Base-by-base conservation (phyloP, 2,797 vertebrate genomes). In the Pampus argenteus region DNA sequence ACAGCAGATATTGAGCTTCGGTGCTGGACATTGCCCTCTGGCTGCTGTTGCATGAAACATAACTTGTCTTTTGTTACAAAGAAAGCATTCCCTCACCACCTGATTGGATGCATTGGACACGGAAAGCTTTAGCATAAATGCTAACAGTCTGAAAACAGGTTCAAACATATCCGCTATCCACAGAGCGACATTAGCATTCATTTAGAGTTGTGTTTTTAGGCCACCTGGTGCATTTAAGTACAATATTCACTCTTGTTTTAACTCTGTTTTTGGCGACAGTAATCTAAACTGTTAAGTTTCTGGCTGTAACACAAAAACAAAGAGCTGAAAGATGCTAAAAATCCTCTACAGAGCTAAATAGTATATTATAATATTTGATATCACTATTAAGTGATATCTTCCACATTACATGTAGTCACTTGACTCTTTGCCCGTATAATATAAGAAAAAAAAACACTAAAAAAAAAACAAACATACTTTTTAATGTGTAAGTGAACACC, bases 21-120 rank as follows among this genome's bases (percentile, higher is more conserved):
- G 66, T 22, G 70, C 61, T 66, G 82, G 81, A 82, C 70, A 6
- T 64, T 83, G 77, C 38, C 73, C 79, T 78, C 71, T 69, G 75
- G 84, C 78, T 76, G 71, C 60, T 67, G 34, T 61, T 65, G 65
- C 72, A 52, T 34, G 60, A 40, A 82, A 66, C 71, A 65, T 69
- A 71, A 71, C 72, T 56, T 44, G 18, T 13, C 38, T 79, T 60
- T 73, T 66, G 72, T 63, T 22, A 63, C 59, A 71, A 66, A 66
- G 52, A 48, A 60, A 84, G 64, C 44, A 29, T 76, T 84, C 63
- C 50, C 64, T 67, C 60, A 23, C 40, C 8, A 56, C 74, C 71
- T 66, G 71, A 81, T 85, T 71, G 68, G 62, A 44, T 18, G 71
- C 60, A 44, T 14, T 28, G 61, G 52, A n/a, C 61, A 76, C 25